Evolutionary conservation across 1,140 invertebrate genomes (phyloP).

Genomic region (Tigriopus japonicus): DNA sequence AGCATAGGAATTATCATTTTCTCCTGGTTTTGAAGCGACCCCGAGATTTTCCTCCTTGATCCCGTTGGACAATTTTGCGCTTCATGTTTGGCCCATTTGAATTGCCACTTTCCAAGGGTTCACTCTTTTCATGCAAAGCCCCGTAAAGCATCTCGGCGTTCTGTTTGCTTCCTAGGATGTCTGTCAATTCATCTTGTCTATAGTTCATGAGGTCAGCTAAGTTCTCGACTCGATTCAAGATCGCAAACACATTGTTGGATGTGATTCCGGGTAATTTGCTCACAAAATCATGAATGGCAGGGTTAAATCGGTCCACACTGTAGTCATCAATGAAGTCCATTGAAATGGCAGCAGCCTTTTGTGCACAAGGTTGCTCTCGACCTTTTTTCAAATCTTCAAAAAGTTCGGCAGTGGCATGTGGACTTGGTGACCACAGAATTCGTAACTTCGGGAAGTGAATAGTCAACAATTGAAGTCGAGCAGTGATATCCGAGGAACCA

Average conservation of each 20-base stretch:
- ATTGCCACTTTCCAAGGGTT: conserved; percentile 12
- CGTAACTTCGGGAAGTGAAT: conserved; percentile 80
- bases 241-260: conserved; percentile 55
- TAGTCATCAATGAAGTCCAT: conserved; percentile 30
- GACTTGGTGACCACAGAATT: conserved; percentile 85
- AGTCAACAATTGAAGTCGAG: conserved; percentile 59
- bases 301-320: conserved; percentile 45
- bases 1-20: no score
- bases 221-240: conserved; percentile 58
- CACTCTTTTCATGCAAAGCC: conserved; percentile 24
- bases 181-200: conserved; percentile 37
- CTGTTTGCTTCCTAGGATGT: conserved; percentile 38
- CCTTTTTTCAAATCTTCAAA: conserved; percentile 49
- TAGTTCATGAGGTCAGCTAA: conserved; percentile 31
- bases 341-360: conserved; percentile 15
- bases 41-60: no score
- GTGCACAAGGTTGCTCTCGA: conserved; percentile 14
- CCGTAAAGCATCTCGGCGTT: conserved; percentile 26
- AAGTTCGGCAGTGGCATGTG: conserved; percentile 80
- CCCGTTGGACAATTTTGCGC: no score
- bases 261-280: conserved; percentile 73
- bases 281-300: conserved; percentile 59
- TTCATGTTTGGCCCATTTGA: neutral
- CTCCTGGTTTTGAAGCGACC: no score
- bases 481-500: conserved; percentile 50